phyloP scores from a whole-genome alignment of 1,140 invertebrate genomes.

The Drosophila baimaii region DNA sequence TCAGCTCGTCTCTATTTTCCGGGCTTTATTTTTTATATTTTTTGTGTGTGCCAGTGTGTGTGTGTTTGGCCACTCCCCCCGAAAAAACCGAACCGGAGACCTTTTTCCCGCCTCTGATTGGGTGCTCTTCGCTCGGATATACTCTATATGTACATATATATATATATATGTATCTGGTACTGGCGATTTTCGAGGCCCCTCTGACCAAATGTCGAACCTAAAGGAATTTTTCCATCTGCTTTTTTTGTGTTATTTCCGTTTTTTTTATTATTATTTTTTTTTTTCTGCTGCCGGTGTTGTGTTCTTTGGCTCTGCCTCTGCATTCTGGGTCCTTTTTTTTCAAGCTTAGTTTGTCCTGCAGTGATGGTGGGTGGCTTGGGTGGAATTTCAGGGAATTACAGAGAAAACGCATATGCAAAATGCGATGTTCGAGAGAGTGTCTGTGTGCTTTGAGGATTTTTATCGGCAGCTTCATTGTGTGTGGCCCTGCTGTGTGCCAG shows the following conservation, averaged over 20 bases:
- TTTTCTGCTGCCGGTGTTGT: constrained; percentile 9
- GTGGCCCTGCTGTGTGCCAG: constrained; percentile 23
- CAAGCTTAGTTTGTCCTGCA: constrained; percentile 9
- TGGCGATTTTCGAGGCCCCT: constrained; percentile 53
- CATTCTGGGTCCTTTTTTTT: constrained; percentile 17
- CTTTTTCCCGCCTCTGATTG: constrained; percentile 53
- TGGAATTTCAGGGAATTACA: constrained; percentile 22
- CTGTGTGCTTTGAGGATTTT: constrained; percentile 56
- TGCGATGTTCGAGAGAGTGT: constrained; percentile 22
- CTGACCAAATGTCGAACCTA: constrained; percentile 74
- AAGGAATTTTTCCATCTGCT: constrained; percentile 50
- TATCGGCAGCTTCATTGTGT: constrained; percentile 74
- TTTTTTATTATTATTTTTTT: constrained; percentile 23
- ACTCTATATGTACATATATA: constrained; percentile 18
- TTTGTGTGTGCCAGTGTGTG: neutral
- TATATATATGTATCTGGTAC: constrained; percentile 14
- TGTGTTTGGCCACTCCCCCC: constrained; percentile 47
- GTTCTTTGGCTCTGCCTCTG: constrained; percentile 13
- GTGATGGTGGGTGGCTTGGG: constrained; percentile 20
- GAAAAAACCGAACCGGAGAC: constrained; percentile 37
- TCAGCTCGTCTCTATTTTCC: constrained; percentile 16
- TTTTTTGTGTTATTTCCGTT: constrained; percentile 4
- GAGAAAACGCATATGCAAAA: constrained; percentile 71
- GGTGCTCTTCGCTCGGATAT: constrained; percentile 29
- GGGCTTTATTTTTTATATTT: neutral